Evolutionary conservation across 2,113 vertebrate genomes (phyloP).

Genomic region (Ifrita kowaldi): DNA sequence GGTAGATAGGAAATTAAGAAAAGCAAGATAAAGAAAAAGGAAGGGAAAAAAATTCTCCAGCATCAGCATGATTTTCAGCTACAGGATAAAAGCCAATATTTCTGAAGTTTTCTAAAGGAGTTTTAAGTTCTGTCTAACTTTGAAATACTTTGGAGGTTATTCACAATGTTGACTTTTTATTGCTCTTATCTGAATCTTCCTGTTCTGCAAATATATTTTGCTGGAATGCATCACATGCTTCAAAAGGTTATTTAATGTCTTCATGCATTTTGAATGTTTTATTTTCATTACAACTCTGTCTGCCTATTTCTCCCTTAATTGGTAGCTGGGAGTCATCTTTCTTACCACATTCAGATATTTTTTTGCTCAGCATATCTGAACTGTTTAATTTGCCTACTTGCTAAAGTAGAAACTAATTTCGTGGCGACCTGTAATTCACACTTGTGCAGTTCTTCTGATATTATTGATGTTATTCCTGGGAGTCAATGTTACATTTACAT

Average conservation of each 20-base stretch:
- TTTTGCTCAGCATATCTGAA: not conserved
- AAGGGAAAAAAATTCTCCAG: not conserved
- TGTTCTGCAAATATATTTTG: constrained; percentile 13
- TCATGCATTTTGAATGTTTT: constrained; percentile 33
- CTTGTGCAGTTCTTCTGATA: not conserved
- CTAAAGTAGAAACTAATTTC: not conserved
- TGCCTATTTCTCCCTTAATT: constrained; percentile 22
- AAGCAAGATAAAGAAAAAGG: not conserved
- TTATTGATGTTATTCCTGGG: not conserved
- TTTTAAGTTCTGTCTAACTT: not conserved
- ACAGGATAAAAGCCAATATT: not conserved
- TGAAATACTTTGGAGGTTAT: constrained; percentile 21
- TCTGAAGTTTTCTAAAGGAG: not conserved
- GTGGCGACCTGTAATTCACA: not conserved
- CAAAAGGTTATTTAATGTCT: constrained; percentile 51
- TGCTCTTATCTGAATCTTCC: constrained; percentile 22
- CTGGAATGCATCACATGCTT: constrained; percentile 14
- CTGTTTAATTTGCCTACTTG: not conserved
- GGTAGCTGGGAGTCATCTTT: not conserved
- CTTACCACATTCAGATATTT: not conserved
- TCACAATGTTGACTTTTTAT: constrained; percentile 24
- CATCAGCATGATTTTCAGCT: not conserved
- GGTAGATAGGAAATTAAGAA: not conserved
- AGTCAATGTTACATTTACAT: not conserved
- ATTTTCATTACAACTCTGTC: constrained; percentile 24